A percentile compares a stretch with the other conserved stretches of the same genome.
phyloP scores from a whole-genome alignment of 2,113 vertebrate species.

The Tonatia bakeri region DNA sequence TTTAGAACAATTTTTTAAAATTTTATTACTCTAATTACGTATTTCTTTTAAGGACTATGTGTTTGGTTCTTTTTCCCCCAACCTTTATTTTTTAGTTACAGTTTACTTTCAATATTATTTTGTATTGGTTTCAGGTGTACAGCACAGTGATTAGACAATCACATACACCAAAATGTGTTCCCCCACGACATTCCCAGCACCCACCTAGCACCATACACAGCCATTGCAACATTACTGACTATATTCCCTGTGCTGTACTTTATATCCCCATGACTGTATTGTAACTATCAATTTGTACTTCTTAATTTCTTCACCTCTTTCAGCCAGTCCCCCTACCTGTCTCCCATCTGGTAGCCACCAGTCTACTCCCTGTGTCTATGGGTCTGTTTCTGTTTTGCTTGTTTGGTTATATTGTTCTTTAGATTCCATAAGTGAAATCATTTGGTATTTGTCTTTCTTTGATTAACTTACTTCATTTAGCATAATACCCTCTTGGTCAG shows the following conservation, averaged over 20 bases:
- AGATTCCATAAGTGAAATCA: no score
- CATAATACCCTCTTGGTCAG: not conserved
- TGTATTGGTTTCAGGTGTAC: no score
- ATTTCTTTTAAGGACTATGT: not conserved
- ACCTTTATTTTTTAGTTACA: not conserved
- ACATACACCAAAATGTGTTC: no score
- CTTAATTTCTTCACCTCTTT: not conserved
- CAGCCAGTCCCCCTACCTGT: not conserved
- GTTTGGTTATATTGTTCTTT: no score
- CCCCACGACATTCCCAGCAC: no score
- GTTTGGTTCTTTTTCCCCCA: not conserved
- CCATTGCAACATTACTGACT: not conserved
- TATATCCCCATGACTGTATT: not conserved
- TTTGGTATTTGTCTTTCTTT: not conserved
- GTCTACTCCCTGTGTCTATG: not conserved
- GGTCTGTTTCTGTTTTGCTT: no score
- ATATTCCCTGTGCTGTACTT: not conserved
- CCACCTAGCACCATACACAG: not conserved
- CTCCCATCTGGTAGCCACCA: not conserved
- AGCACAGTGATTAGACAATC: no score
- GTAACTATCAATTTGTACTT: not conserved
- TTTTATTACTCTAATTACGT: not conserved
- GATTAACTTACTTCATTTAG: not conserved
- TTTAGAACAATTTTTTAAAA: not conserved
- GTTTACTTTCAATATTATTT: not conserved